Evolutionary conservation across 2,113 vertebrate species (phyloP).

Genomic region (Neomonachus schauinslandi): DNA sequence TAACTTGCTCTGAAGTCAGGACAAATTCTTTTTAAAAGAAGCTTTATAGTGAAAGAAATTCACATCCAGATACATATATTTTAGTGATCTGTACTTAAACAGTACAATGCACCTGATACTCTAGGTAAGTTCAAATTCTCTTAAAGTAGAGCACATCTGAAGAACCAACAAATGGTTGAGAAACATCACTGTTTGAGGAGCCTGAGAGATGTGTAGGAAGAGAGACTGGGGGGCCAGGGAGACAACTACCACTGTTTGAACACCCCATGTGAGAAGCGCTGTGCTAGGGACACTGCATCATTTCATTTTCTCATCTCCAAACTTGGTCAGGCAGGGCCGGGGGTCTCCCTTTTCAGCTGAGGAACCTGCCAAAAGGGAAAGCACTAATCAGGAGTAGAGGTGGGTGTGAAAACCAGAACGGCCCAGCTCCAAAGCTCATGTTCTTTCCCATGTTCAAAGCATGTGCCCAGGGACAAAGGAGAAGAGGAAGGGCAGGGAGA

Average conservation of each 20-base stretch:
- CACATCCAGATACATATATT: neutral
- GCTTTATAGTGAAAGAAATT: neutral
- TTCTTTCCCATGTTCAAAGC: neutral
- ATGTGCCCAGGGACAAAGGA: neutral
- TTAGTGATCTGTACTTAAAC: neutral
- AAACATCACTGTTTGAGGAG: neutral
- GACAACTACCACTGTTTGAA: neutral
- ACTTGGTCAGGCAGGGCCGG: neutral
- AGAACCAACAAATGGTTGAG: neutral
- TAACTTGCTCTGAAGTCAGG: neutral
- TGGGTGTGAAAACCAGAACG: neutral
- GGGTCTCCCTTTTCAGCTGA: neutral
- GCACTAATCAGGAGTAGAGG: neutral
- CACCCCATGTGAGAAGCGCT: neutral
- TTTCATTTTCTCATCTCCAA: neutral
- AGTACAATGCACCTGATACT: neutral
- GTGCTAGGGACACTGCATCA: rapidly evolving
- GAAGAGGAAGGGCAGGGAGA: neutral
- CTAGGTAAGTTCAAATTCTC: neutral
- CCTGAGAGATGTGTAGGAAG: neutral
- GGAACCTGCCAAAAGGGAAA: neutral
- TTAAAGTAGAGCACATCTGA: neutral
- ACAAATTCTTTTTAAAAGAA: neutral
- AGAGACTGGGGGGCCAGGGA: rapidly evolving
- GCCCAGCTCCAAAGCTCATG: neutral